Percentiles rank a stretch among this genome's conserved stretches.
phyloP scores from a whole-genome alignment of 2,113 vertebrate species.

The Pomatostomus ruficeps region DNA sequence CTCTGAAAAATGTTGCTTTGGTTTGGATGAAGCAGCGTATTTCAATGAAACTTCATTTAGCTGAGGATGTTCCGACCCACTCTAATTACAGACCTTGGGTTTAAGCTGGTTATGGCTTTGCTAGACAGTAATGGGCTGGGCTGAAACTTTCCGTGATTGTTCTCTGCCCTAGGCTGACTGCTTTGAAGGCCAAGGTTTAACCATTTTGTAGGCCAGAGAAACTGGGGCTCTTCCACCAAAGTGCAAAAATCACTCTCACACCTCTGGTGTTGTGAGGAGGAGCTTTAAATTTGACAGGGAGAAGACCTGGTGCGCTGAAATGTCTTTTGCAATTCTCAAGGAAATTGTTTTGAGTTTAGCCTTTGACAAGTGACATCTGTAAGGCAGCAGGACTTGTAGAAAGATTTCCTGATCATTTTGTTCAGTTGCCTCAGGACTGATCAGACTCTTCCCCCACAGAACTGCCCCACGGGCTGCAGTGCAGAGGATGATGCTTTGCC shows the following conservation, averaged over 20 bases:
- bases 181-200: not conserved
- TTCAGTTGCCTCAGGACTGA: not conserved
- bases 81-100: slow-evolving; percentile 40
- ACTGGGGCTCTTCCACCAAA: not conserved
- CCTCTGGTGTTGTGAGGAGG: not conserved
- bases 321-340: not conserved
- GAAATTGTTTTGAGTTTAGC: not conserved
- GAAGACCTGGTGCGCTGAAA: not conserved
- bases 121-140: not conserved
- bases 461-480: fast-evolving
- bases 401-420: not conserved
- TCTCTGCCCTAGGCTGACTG: not conserved
- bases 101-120: not conserved
- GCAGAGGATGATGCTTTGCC: not conserved
- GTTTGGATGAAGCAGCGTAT: not conserved
- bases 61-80: not conserved
- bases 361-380: not conserved
- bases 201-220: not conserved
- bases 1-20: slow-evolving; percentile 11
- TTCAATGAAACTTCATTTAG: slow-evolving; percentile 44
- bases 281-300: not conserved
- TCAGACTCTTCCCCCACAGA: not conserved
- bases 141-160: not conserved
- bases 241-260: not conserved
- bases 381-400: not conserved